phyloP scores from a whole-genome alignment of 2,797 vertebrate genomes.

The Mareca strepera region DNA sequence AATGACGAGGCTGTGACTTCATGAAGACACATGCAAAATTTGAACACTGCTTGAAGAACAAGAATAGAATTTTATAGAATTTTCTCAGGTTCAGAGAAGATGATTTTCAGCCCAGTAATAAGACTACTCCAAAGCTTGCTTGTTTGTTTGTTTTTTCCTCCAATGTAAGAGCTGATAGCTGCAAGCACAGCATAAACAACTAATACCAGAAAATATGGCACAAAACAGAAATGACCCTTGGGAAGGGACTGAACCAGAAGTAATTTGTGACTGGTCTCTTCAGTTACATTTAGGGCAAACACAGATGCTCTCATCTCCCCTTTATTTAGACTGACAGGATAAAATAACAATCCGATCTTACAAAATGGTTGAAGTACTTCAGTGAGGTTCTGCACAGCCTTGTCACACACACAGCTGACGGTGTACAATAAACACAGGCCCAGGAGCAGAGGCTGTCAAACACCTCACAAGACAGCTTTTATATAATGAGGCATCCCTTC shows the following conservation, averaged over 20 bases:
- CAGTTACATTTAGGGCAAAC: background rate
- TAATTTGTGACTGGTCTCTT: background rate
- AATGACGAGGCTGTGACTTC: background rate
- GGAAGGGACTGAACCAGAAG: background rate
- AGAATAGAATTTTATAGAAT: background rate
- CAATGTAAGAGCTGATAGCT: background rate
- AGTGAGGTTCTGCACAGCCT: background rate
- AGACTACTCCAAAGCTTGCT: background rate
- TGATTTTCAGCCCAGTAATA: background rate
- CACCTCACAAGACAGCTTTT: background rate
- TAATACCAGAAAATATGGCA: background rate
- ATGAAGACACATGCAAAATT: background rate
- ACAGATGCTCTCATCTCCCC: background rate
- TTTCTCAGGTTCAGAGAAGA: background rate
- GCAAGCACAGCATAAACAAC: background rate
- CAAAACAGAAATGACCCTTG: background rate
- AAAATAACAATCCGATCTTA: background rate
- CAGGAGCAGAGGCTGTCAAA: background rate
- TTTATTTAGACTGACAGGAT: background rate
- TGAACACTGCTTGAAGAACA: background rate
- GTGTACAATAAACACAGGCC: background rate
- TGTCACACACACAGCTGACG: background rate
- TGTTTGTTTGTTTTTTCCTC: too few relatives aligned
- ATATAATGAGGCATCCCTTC: background rate
- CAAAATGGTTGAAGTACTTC: background rate